Evolutionary conservation across 2,888 invertebrate species (phyloP), one percentile per base, ranked within the genome.

Genomic region (Notodonta dromedarius): DNA sequence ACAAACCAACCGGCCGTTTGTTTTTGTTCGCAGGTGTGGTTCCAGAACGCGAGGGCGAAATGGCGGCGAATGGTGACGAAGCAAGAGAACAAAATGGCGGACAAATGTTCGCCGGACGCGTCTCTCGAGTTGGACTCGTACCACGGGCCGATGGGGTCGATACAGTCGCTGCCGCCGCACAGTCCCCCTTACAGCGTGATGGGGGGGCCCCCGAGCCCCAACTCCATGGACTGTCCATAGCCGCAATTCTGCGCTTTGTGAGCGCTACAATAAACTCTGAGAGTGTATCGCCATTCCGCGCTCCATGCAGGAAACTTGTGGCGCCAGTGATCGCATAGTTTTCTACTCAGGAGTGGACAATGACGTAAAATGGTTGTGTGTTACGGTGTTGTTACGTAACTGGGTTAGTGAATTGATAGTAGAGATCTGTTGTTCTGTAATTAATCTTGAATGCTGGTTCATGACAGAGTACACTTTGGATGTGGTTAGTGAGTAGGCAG

Each of bases 1-100:
- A 79, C 74, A 80, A 71, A 81, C 73, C 71, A 82, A 85, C 66
- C 44, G 61, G 73, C 61, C 39, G 11, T 56, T 73, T 59, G 78
- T 87, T 85, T 85, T 90, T 94, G 91, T 90, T 94, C 94, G 51
- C 95, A 98, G 98, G 98, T 98, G 61, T 98, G 98, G 98, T 98
- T 98, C 93, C 98, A 98, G 93, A 98, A 98, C 87, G 98, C 98
- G 40, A 94, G 98, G 50, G 98, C 98, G 73, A 98, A 98, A 94
- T 98, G 97, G 96, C 95, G 98, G 79, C 95, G 98, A 73, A 97
- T 97, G 95, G 96, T 97, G 89, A 94, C 96, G 77, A 96, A 97
- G 83, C 96, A 97, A 82, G 97, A 97, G 84, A 96, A 96, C 86
- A 96, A 96, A 81, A 89, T 94, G 89, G 94, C 95, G 71, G 96